phyloP scores from a whole-genome alignment of 2,113 vertebrate genomes.

The Mormyrus lacerda region DNA sequence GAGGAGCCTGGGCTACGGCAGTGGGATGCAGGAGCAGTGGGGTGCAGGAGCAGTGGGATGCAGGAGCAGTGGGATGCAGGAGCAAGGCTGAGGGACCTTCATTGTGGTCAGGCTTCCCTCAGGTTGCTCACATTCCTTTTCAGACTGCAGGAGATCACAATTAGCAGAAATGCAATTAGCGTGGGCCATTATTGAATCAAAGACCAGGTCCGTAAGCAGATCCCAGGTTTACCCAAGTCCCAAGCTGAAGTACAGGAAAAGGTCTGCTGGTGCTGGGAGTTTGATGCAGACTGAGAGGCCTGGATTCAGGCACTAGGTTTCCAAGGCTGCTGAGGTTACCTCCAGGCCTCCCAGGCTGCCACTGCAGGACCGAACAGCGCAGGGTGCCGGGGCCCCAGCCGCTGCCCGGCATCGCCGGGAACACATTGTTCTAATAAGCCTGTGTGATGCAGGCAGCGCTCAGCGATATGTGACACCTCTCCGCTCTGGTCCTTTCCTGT shows the following conservation, averaged over 20 bases:
- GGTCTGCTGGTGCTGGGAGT: neutral
- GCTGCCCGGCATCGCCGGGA: neutral
- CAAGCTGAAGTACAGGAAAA: neutral
- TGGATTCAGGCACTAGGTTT: neutral
- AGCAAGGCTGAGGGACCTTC: neutral
- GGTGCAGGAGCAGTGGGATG: neutral
- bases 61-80: neutral
- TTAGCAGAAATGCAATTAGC: neutral
- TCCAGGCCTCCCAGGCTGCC: neutral
- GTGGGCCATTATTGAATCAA: neutral
- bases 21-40: no score
- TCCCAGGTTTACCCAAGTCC: neutral
- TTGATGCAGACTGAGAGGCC: neutral
- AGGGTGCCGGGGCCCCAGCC: neutral
- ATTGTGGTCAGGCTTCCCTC: neutral
- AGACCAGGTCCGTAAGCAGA: neutral
- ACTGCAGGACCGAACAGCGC: neutral
- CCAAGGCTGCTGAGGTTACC: constrained; percentile 28
- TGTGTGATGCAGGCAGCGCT: neutral
- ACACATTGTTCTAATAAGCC: constrained; percentile 2
- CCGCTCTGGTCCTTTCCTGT: neutral
- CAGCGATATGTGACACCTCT: neutral
- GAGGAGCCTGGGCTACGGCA: neutral
- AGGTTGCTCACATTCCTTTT: neutral
- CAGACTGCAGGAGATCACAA: neutral